Conservation (phyloP, 2,113 vertebrate genomes). For the Lonchura striata region DNA sequence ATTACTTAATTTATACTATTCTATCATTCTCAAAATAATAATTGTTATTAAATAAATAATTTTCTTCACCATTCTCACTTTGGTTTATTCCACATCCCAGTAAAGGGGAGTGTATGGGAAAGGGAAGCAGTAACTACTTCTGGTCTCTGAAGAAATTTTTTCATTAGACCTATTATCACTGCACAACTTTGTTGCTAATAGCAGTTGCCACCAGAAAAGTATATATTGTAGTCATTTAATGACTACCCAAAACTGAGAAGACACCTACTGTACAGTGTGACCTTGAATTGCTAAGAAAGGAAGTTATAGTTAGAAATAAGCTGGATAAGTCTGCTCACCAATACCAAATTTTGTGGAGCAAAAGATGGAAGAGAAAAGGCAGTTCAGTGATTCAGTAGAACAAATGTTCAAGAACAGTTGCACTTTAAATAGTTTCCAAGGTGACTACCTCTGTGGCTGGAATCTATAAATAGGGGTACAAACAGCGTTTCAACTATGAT, state of each 20-base stretch:
- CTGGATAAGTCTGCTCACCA: neutral
- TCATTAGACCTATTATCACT: neutral
- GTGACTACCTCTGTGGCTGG: slow-evolving; percentile 39
- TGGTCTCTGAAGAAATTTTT: neutral
- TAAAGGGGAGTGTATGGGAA: neutral
- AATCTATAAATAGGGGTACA: slow-evolving; percentile 44
- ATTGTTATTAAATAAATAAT: neutral
- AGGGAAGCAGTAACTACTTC: neutral
- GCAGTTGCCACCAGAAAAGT: neutral
- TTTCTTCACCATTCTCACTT: neutral
- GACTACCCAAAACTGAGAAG: neutral
- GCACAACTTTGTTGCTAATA: neutral
- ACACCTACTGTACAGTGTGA: neutral
- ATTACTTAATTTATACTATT: neutral
- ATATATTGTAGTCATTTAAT: neutral
- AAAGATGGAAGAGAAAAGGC: neutral
- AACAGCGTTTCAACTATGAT: neutral
- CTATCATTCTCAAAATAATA: neutral
- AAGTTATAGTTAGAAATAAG: neutral
- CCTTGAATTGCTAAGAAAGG: neutral
- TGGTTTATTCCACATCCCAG: neutral
- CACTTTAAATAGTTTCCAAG: slow-evolving; percentile 66
- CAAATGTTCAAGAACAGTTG: slow-evolving; percentile 36
- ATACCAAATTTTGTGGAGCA: neutral
- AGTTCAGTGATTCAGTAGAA: slow-evolving; percentile 27